Evolutionary conservation across 30 jellyfish, hydroid and myxozoan genomes (phyloP), one percentile per base, ranked within the genome.

Genomic region (Clytia hemisphaerica): DNA sequence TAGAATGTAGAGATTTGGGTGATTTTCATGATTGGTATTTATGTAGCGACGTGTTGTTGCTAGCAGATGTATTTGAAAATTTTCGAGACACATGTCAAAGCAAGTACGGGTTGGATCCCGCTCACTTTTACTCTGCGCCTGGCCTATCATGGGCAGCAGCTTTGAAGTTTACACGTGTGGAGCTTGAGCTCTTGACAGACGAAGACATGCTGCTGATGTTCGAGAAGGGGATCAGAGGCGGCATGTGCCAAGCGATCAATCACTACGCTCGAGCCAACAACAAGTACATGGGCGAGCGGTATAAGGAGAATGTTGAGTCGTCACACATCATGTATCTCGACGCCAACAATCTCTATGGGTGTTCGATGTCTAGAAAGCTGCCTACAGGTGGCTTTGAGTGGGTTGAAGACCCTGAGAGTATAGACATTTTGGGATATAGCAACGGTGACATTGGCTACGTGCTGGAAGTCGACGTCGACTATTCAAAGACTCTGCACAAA

Each of bases 361-460:
- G 93, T 79, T 80, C 88, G 4, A 83, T 83, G 95, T 4, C 71
- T 5, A 79, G 72, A 49, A 21, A 50, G 10, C 83, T 80, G n/a
- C 83, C 94, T 7, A 61, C 71, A 0, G 84, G 77, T 28, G 78
- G 75, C 33, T 75, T 83, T 45, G 63, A 57, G 30, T 75, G 93
- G 93, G 18, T 74, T 57, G 28, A 37, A 15, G 91, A 76, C 15
- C 25, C 30, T 21, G 76, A 76, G 73, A 15, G 58, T 45, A 1
- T 76, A 27, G 32, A 35, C 22, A 48, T 48, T 14, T 5, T 67
- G 25, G 57, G 37, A 40, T 29, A 22, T 5, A n/a, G n/a, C n/a
- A n/a, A n/a, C n/a, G n/a, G n/a, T n/a, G n/a, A n/a, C n/a, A 1
- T 31, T 7, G 95, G 95, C 1, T 68, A 14, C 28, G 69, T 84